Percentiles rank a stretch among this genome's conserved stretches.
Conservation (phyloP, 1,140 invertebrate species). For the Drosophila setifemur region DNA sequence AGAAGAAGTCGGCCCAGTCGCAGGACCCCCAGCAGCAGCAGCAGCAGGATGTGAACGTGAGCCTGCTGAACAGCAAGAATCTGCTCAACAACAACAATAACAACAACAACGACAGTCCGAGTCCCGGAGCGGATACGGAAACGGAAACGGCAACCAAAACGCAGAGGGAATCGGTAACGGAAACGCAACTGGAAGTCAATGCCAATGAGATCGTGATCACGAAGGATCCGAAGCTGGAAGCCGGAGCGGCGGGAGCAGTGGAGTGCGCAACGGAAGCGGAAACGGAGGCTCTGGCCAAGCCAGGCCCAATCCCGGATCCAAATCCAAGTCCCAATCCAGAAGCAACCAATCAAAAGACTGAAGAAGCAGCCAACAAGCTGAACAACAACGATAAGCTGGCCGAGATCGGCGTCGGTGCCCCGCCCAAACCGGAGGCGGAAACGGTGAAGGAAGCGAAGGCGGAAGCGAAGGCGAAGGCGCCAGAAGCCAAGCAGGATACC, state of each 20-base stretch:
- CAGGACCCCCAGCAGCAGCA: conserved; percentile 10
- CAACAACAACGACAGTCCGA: conserved; percentile 42
- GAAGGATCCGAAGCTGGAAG: neutral
- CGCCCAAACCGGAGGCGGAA: neutral
- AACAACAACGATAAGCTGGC: conserved; percentile 66
- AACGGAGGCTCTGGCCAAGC: conserved; percentile 9
- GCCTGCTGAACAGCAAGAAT: conserved; percentile 75
- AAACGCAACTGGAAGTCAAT: conserved; percentile 46
- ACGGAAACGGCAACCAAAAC: neutral
- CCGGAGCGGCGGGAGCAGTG: conserved; percentile 5
- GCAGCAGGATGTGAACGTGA: conserved; percentile 54
- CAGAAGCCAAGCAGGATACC: too few relatives aligned
- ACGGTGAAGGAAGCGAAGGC: neutral
- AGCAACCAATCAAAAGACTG: conserved; percentile 76
- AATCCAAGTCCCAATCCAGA: conserved; percentile 10
- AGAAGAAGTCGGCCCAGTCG: conserved; percentile 56
- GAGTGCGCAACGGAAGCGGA: conserved; percentile 2
- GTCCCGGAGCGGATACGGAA: neutral
- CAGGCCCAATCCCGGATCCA: conserved; percentile 4
- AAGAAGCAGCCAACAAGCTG: conserved; percentile 71
- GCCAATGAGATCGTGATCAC: conserved; percentile 57
- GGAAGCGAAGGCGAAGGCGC: neutral
- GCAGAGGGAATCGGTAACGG: neutral
- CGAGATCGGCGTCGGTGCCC: neutral
- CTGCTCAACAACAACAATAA: conserved; percentile 71